Percentiles rank a stretch among this genome's conserved stretches.
These are phyloP conservation scores for Beris chalybata DNA, from an alignment of 2,888 invertebrate genomes.

Conservation along the genomic window DNA sequence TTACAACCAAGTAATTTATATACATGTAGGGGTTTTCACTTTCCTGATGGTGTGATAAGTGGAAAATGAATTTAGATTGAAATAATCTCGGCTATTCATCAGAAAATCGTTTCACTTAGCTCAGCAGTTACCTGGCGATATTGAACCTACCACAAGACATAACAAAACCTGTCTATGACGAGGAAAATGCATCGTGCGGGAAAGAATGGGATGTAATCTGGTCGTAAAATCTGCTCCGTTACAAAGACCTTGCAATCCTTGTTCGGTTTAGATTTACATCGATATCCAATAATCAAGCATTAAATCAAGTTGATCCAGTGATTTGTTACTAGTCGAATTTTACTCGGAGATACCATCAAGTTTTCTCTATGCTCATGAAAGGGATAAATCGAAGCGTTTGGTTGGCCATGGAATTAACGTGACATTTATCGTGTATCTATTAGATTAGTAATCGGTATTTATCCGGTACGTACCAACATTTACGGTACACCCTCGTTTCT, in stretches of 20 bases:
- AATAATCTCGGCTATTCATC: too few relatives aligned
- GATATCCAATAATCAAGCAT: conserved; percentile 16
- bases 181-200: too few relatives aligned
- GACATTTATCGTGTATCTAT: conserved; percentile 8
- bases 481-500: not conserved
- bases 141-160: too few relatives aligned
- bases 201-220: too few relatives aligned
- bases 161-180: too few relatives aligned
- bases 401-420: conserved; percentile 7
- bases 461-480: conserved; percentile 10
- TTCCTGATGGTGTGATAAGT: too few relatives aligned
- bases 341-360: conserved; percentile 1
- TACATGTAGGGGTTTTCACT: too few relatives aligned
- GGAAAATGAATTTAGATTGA: too few relatives aligned
- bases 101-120: too few relatives aligned
- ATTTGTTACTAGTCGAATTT: conserved; percentile 8
- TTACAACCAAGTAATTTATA: too few relatives aligned
- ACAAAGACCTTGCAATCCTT: conserved; percentile 2
- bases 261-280: conserved; percentile 17
- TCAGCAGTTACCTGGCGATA: too few relatives aligned
- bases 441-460: conserved; percentile 1
- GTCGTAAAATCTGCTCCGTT: too few relatives aligned
- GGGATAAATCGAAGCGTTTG: not conserved
- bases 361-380: not conserved
- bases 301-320: conserved; percentile 22